Base-by-base conservation (phyloP, 2,113 vertebrate genomes). In the Alligator mississippiensis region DNA sequence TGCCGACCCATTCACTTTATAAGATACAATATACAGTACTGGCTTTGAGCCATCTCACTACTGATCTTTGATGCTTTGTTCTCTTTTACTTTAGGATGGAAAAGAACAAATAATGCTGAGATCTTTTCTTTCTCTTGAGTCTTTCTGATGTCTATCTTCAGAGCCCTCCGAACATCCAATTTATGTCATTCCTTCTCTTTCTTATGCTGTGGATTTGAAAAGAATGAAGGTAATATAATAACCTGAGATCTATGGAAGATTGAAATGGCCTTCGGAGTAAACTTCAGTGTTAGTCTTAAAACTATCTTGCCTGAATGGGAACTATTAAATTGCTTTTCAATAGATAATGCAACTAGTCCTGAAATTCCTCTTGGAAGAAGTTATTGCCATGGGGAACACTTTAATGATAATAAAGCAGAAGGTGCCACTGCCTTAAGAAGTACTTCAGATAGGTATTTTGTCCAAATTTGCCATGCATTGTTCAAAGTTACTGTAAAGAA, bases 81-180 rank as follows among this genome's bases (percentile, higher is more conserved):
- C 90, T 87, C 66, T 84, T 97, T 87, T 87, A 92, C 27, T 84
- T 85, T 85, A 57, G 85, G 77, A 95, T 17, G 79, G 94, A 88
- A 96, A 88, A 96, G 90, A 93, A 96, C 93, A 93, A 96, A 94
- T 90, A 93, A 92, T 59, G 62, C 93, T 81, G 89, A 92, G 80
- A 93, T 95, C 85, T 89, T 78, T 78, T 79, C 85, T 90, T 74
- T 89, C 81, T 85, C 89, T 96, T 59, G n/a, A 90, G 90, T 87
- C 94, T 90, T 77, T 96, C 93, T 85, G 92, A 97, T 95, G 96
- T 89, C 74, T 96, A 80, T 82, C 96, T 93, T 94, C 92, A 85
- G 95, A 94, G 93, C 87, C 87, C 88, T 94, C 85, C 95, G 95
- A 96, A 77, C 95, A 92, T 89, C 89, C 93, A 95, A 84, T 92